These are phyloP conservation scores for Sympetrum striolatum DNA, from an alignment of 2,888 invertebrate genomes.

Conservation along the genomic window DNA sequence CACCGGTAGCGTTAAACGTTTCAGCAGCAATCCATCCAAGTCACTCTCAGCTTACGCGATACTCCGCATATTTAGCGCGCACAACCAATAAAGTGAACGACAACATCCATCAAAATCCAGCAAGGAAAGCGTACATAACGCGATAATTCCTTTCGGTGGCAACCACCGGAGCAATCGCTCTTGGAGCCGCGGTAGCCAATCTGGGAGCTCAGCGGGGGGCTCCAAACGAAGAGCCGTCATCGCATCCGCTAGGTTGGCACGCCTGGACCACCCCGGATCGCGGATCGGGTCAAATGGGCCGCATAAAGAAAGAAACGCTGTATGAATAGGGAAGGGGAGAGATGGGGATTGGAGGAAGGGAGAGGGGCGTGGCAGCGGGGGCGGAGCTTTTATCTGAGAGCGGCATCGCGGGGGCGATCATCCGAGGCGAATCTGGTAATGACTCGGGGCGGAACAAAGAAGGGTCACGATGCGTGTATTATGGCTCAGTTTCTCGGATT, in stretches of 20 bases:
- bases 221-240: background rate
- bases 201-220: background rate
- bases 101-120: background rate
- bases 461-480: background rate
- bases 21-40: background rate
- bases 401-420: slow-evolving; percentile 9
- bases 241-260: background rate
- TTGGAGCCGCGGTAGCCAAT: background rate
- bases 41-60: background rate
- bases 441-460: background rate
- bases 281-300: background rate
- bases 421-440: slow-evolving; percentile 33
- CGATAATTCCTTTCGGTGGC: background rate
- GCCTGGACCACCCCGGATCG: background rate
- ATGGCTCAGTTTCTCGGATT: background rate
- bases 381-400: slow-evolving; percentile 11
- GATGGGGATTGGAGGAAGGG: background rate
- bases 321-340: too few species aligned
- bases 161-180: background rate
- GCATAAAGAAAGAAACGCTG: background rate
- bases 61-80: background rate
- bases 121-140: background rate
- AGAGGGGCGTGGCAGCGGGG: background rate
- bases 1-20: background rate
- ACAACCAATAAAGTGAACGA: background rate